phyloP scores from a whole-genome alignment of 1,140 invertebrate genomes.

The Brachionus koreanus region DNA sequence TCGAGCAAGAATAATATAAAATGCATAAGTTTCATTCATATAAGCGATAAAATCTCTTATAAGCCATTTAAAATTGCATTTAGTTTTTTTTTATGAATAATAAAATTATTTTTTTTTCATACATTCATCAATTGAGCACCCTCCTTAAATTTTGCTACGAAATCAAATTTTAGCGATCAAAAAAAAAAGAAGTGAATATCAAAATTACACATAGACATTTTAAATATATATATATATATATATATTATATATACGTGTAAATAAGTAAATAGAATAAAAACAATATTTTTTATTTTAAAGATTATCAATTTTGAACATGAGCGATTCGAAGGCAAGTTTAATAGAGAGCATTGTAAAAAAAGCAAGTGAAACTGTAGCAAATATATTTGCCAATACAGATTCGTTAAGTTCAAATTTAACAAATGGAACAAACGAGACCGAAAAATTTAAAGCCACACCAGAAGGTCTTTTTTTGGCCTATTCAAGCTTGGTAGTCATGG shows the following conservation, averaged over 20 bases:
- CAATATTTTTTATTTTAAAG: not conserved
- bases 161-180: not conserved
- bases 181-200: not conserved
- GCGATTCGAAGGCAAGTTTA: slow-evolving; percentile 2
- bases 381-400: slow-evolving; percentile 2
- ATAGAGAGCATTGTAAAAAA: not conserved
- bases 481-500: slow-evolving; percentile 87
- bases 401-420: not conserved
- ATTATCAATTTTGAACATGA: not conserved
- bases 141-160: not conserved
- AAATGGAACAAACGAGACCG: slow-evolving; percentile 48
- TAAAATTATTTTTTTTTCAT: not conserved
- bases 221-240: too few species aligned
- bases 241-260: slow-evolving; percentile 23
- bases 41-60: not conserved
- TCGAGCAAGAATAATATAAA: not conserved
- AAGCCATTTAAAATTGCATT: slow-evolving; percentile 17
- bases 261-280: not conserved
- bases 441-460: slow-evolving; percentile 72
- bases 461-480: slow-evolving; percentile 92
- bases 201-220: slow-evolving; percentile 39
- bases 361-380: slow-evolving; percentile 14
- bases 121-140: slow-evolving; percentile 25
- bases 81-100: not conserved
- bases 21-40: not conserved